These are phyloP conservation scores for Pseudobourletiella spinata DNA, from an alignment of 1,140 invertebrate genomes.

Conservation along the genomic window DNA sequence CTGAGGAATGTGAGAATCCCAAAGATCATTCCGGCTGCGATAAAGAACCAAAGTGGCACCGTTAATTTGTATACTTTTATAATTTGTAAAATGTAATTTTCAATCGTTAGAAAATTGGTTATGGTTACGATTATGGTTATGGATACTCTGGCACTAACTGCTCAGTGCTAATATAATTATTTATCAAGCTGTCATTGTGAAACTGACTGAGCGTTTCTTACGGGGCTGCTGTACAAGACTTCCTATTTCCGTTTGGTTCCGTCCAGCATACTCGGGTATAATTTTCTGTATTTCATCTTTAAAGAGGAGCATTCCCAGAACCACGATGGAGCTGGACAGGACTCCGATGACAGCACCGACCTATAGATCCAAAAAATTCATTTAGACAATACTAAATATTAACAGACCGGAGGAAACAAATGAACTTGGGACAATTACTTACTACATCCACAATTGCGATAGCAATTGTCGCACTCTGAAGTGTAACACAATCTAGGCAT, in stretches of 20 bases:
- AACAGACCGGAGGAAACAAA: neutral
- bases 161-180: no score
- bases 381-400: no score
- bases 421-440: slow-evolving; percentile 2
- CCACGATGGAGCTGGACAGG: slow-evolving; percentile 6
- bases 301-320: neutral
- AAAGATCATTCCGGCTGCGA: slow-evolving; percentile 11
- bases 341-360: slow-evolving; percentile 20
- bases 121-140: no score
- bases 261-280: neutral
- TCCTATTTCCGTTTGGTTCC: neutral
- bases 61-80: neutral
- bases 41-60: neutral
- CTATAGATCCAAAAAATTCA: slow-evolving; percentile 7
- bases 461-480: slow-evolving; percentile 13
- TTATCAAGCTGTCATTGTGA: no score
- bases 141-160: no score
- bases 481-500: neutral
- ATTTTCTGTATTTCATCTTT: neutral
- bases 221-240: slow-evolving; percentile 1
- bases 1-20: slow-evolving; percentile 20
- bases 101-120: no score
- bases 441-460: slow-evolving; percentile 25
- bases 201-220: no score
- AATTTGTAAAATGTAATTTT: no score